Base-by-base conservation (phyloP, 2,113 vertebrate species). In the Gymnorhina tibicen region DNA sequence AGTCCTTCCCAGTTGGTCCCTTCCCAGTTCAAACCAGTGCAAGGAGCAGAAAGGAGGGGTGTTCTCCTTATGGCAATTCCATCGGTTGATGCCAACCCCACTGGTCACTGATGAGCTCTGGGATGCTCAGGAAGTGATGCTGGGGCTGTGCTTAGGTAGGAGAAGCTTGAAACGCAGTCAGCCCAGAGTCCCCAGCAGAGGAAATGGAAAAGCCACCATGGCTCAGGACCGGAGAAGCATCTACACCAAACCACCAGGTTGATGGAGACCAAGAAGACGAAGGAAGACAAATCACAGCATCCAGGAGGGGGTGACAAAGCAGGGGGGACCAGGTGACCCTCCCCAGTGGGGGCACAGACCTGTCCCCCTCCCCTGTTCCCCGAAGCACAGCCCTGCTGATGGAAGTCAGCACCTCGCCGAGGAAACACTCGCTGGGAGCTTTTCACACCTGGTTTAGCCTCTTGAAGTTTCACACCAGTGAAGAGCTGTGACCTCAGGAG, bases 391-490 rank as follows among this genome's bases (percentile, higher is more conserved):
- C 47, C 74, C 85, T 82, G 53, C 53, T 3, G 55, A 47, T 24
- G 42, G 77, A 82, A 88, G 76, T 85, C 88, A 83, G 23, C 62
- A 1, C 52, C 72, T 73, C 16, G 1, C 37, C 11, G 3, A 67
- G 66, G 88, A 63, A 91, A 91, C 67, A 7, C 73, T 95, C 7
- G 0, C 91, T 47, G 87, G 62, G 79, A 97, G 96, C 96, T 96
- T 96, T 97, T 97, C 96, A 95, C 97, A 97, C 96, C 96, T 97
- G 92, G 59, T 46, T 93, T 37, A 90, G 89, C 62, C 87, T 85
- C 87, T 89, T 77, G 76, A 74, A 82, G 87, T 85, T 95, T 97
- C 96, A 96, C 95, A 89, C 95, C 89, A 83, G 8, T 13, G 83
- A 87, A 42, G 79, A 91, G 49, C 95, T 81, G 96, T 96, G 96